Evolutionary conservation across 2,797 vertebrate genomes (phyloP).

Genomic region (Mus minutoides): DNA sequence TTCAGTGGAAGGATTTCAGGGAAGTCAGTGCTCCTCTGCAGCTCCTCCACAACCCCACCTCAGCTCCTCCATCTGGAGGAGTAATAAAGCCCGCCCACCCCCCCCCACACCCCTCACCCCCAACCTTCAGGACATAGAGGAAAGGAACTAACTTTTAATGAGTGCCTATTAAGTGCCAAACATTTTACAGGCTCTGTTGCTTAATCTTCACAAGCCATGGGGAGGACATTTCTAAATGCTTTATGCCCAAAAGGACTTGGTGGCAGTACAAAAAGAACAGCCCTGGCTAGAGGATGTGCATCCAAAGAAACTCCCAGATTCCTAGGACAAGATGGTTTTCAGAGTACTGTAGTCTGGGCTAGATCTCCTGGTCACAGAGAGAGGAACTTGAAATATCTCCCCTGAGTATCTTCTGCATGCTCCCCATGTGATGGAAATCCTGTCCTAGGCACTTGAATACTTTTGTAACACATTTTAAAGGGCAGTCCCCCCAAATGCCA

Average conservation of each 20-base stretch:
- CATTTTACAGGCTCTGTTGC: slow-evolving; percentile 41
- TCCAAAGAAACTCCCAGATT: not conserved
- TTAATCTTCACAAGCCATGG: slow-evolving; percentile 43
- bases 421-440: not conserved
- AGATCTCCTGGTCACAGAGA: not conserved
- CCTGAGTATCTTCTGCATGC: not conserved
- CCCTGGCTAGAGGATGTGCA: not conserved
- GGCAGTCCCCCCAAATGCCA: no score
- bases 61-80: slow-evolving; percentile 39
- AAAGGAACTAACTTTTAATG: slow-evolving; percentile 59
- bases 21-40: not conserved
- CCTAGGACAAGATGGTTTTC: not conserved
- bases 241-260: not conserved
- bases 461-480: not conserved
- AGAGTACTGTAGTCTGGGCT: not conserved
- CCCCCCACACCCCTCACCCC: no score
- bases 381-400: not conserved
- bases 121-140: slow-evolving; percentile 30
- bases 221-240: slow-evolving; percentile 30
- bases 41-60: not conserved
- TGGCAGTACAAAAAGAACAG: not conserved
- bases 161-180: not conserved
- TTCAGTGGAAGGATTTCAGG: not conserved
- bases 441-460: not conserved
- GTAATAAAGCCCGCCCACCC: slow-evolving; percentile 15